These are phyloP conservation scores for Ostrea edulis DNA, from an alignment of 1,140 invertebrate genomes.

Conservation along the genomic window DNA sequence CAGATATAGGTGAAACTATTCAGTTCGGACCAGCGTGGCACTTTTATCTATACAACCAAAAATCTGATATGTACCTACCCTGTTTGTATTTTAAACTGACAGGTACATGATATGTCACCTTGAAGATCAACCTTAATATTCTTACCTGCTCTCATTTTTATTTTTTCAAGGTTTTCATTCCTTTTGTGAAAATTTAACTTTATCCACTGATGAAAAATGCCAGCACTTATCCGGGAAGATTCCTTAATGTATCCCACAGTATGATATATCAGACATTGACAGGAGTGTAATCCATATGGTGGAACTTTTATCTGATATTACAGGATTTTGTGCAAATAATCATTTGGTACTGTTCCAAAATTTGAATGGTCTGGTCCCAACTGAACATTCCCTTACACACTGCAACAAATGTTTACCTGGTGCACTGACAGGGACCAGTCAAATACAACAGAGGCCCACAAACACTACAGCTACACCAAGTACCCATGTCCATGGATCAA, in stretches of 20 bases:
- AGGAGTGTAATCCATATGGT: not conserved
- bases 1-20: constrained; percentile 25
- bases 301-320: constrained; percentile 35
- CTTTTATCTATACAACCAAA: constrained; percentile 2
- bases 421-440: not conserved
- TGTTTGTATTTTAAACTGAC: constrained; percentile 31
- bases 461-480: not conserved
- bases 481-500: not conserved
- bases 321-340: constrained; percentile 21
- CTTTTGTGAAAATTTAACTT: not conserved
- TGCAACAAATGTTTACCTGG: constrained; percentile 23
- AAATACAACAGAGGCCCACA: not conserved
- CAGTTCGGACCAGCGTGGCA: not conserved
- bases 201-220: constrained; percentile 4
- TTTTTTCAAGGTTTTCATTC: constrained; percentile 18
- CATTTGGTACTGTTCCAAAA: constrained; percentile 33
- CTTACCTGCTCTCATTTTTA: constrained; percentile 30
- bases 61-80: not conserved
- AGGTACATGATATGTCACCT: constrained; percentile 8
- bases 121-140: constrained; percentile 3
- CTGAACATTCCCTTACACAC: not conserved
- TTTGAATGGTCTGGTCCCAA: not conserved
- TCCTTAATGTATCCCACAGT: not conserved
- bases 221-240: not conserved
- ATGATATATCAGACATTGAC: constrained; percentile 32